These are phyloP conservation scores for Perognathus longimembris DNA, from an alignment of 2,113 vertebrate species.

Conservation along the genomic window DNA sequence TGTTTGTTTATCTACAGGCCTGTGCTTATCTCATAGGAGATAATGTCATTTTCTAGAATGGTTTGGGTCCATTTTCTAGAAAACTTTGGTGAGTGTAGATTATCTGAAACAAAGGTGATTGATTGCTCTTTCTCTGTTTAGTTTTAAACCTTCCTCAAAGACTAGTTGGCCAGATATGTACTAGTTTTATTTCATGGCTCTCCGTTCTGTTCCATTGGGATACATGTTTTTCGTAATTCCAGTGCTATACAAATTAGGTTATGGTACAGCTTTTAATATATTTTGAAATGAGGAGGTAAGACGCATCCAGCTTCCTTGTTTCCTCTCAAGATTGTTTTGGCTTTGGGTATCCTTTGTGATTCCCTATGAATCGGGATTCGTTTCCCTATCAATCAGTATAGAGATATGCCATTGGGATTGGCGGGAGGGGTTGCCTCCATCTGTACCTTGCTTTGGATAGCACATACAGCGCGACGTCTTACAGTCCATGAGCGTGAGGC, in stretches of 20 bases:
- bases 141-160: background rate
- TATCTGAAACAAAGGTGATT: background rate
- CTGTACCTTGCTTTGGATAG: background rate
- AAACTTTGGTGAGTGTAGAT: background rate
- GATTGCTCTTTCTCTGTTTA: background rate
- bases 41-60: background rate
- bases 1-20: background rate
- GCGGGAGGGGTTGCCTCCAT: background rate
- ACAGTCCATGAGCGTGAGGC: background rate
- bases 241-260: background rate
- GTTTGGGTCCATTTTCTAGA: background rate
- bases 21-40: background rate
- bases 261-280: no score
- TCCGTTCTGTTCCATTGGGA: background rate
- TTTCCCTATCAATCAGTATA: background rate
- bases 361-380: background rate
- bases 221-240: background rate
- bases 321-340: background rate
- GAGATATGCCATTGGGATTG: background rate
- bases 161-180: background rate
- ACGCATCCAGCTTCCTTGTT: background rate
- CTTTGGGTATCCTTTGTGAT: background rate
- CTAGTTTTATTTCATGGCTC: background rate
- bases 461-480: background rate
- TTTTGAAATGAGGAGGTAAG: background rate